These are phyloP conservation scores for Labeo rohita DNA, from an alignment of 2,113 vertebrate species.

Conservation along the genomic window DNA sequence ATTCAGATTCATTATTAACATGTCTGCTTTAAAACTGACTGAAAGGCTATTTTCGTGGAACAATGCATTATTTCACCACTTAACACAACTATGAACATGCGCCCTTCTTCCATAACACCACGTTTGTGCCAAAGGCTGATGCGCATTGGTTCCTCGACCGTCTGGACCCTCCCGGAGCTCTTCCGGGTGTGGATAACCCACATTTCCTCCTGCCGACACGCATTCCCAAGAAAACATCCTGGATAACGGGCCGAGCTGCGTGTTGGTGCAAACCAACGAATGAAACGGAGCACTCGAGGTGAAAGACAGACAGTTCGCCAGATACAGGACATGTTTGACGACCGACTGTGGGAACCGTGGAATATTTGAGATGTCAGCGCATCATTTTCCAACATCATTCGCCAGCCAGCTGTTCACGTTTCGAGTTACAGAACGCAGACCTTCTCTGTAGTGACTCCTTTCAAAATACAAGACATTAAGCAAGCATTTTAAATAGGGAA, in stretches of 20 bases:
- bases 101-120: background rate
- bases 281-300: background rate
- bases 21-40: background rate
- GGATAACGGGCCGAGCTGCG: conserved; percentile 1
- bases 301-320: background rate
- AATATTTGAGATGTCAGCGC: conserved; percentile 1
- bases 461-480: background rate
- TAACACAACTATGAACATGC: background rate
- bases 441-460: background rate
- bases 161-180: conserved; percentile 56
- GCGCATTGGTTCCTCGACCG: conserved; percentile 3
- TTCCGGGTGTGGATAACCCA: conserved; percentile 72
- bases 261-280: background rate
- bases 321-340: conserved; percentile 15
- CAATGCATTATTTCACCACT: background rate
- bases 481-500: background rate
- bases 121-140: background rate
- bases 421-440: background rate
- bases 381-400: conserved; percentile 14
- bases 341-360: background rate
- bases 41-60: background rate
- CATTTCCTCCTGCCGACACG: conserved; percentile 53
- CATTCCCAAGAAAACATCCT: conserved; percentile 51
- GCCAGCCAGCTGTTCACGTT: background rate
- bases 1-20: background rate